Base-by-base conservation (phyloP, 2,888 invertebrate species). In the Catocala fraxini region DNA sequence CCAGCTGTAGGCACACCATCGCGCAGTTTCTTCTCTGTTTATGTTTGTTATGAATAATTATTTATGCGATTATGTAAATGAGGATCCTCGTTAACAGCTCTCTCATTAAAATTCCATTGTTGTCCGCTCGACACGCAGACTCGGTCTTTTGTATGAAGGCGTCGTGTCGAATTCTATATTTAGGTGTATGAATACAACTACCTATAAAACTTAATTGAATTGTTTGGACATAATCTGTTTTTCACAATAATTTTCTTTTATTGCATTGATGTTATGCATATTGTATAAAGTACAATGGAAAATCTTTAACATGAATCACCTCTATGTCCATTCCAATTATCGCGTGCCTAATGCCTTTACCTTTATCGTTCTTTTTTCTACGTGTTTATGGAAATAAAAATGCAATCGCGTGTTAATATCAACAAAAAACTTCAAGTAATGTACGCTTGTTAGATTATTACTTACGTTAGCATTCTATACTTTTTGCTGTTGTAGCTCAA, bases 41-140 rank as follows among this genome's bases (percentile, higher is more conserved):
- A 80, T 85, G 81, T 89, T 89, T 86, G 85, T 87, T 88, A 89
- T 89, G 86, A 89, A 89, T 90, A 88, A 89, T 89, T 86, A 89
- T 89, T 85, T 84, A 90, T 89, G 87, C 88, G 86, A 89, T 91
- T 92, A 93, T 92, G 91, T 85, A 89, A 86, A 92, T 91, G 84
- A 75, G 81, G 77, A 85, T 87, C 81, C 86, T 89, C 86, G 88
- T 88, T 91, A 89, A 89, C 89, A 82, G 82, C 81, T 80, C 76
- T 71, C 88, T 90, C 89, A 91, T 92, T 92, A 90, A 90, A 89
- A 92, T 93, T 91, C 91, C 86, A 87, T 92, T 91, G 91, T 90
- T 81, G 81, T 80, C 82, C 80, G 78, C 75, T 81, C 83, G 81
- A 82, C 86, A 83, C 86, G 86, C 83, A 82, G 79, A 71, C 79